Evolutionary conservation across 2,797 vertebrate species (phyloP), one percentile per base, ranked within the genome.

Genomic region (Hephaestus fuliginosus): DNA sequence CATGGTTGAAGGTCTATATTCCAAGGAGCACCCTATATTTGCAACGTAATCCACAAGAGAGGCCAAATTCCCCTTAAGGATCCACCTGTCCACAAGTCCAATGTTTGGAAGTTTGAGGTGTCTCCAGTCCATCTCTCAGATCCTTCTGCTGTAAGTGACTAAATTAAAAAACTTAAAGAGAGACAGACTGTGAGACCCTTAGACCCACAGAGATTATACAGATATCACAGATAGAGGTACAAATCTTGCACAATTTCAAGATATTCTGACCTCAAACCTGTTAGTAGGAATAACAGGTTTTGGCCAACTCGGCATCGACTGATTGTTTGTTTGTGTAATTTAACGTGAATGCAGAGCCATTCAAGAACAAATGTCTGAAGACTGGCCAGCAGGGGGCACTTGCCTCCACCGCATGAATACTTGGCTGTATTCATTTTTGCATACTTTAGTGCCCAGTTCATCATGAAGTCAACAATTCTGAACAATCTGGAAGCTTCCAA

Each of bases 381-480:
- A 58, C 22, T 56, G 55, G 22, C 80, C 85, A 83, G 75, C 53
- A 89, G 85, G 69, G 53, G 85, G 77, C 65, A 1, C 80, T 69
- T 28, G 18, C 22, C 22, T 61, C 55, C 55, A 49, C 20, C 43
- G 13, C 30, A 46, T 51, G 8, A 39, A 9, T 11, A 7, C 14
- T 55, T 36, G 18, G 10, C 18, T 22, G 7, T 13, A n/a, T 30
- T 66, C 0, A 44, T n/a, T 66, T 39, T 58, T 33, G 41, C n/a
- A 41, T 22, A 33, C 46, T 0, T 52, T 39, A 17, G 7, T 52
- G 51, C 9, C 22, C 22, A 69, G 15, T 58, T 58, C 25, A 65
- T 60, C 46, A 33, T 44, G 0, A 70, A 33, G 12, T 49, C 53
- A 30, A 65, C 39, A 41, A 11, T 56, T 74, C 43, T 58, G 25